Percentiles rank a stretch among this genome's conserved stretches.
Conservation (phyloP, 1,140 invertebrate genomes). For the Macrosteles quadrilineatus region DNA sequence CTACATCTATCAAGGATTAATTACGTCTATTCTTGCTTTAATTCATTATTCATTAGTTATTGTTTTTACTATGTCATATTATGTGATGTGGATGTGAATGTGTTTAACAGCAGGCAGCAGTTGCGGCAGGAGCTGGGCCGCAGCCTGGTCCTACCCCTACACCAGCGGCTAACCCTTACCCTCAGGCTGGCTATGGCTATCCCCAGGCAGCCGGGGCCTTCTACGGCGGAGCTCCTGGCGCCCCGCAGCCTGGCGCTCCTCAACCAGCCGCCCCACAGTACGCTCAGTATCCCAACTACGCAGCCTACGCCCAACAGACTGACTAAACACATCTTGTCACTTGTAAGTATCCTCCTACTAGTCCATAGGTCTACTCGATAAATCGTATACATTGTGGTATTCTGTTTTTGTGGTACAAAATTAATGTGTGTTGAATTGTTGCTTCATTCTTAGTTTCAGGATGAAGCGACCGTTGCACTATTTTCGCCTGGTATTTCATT, state of each 20-base stretch:
- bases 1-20: too few species aligned
- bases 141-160: neutral
- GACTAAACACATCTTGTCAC: neutral
- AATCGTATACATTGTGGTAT: constrained; percentile 19
- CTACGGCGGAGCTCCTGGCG: constrained; percentile 19
- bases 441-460: constrained; percentile 21
- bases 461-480: neutral
- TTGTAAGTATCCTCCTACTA: too few species aligned
- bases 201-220: constrained; percentile 1
- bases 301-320: constrained; percentile 18
- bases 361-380: too few species aligned
- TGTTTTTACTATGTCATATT: too few species aligned
- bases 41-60: too few species aligned
- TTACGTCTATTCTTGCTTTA: too few species aligned
- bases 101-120: neutral
- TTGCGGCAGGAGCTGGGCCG: neutral
- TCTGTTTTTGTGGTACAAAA: too few species aligned
- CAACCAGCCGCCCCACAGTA: constrained; percentile 22
- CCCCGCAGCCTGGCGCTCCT: constrained; percentile 2
- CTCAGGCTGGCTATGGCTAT: constrained; percentile 27
- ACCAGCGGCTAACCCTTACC: constrained; percentile 16
- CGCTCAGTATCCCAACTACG: constrained; percentile 26
- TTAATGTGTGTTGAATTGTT: too few species aligned
- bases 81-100: too few species aligned
- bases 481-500: too few species aligned